These are phyloP conservation scores for Strigamia crassipes DNA, from an alignment of 2,888 invertebrate genomes.

Conservation along the genomic window DNA sequence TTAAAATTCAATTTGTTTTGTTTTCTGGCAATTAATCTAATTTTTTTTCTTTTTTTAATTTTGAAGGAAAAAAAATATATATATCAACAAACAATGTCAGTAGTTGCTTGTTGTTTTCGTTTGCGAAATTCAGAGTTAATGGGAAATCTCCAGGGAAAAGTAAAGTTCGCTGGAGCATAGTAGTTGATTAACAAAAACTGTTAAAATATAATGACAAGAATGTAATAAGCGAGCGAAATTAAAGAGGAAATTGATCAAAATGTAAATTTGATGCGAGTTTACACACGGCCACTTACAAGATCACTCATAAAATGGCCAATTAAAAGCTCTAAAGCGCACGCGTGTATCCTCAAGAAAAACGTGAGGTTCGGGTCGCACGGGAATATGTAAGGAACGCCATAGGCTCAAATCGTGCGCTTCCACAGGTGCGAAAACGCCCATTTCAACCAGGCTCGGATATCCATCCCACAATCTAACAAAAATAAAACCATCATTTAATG, in stretches of 20 bases:
- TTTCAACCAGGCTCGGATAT: not conserved
- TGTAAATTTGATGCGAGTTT: not conserved
- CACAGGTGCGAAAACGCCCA: conserved; percentile 31
- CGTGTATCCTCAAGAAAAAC: conserved; percentile 23
- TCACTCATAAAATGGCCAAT: not conserved
- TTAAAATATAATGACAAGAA: not conserved
- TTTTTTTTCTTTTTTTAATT: not conserved
- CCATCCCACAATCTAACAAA: not conserved
- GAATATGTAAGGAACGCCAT: not conserved
- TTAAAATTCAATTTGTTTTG: no score
- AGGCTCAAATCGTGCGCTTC: not conserved
- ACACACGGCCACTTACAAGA: not conserved
- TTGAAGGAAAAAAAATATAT: not conserved
- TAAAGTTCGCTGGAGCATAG: not conserved
- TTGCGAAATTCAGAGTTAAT: not conserved
- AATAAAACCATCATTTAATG: not conserved
- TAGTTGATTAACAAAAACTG: conserved; percentile 28
- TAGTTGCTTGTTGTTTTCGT: not conserved
- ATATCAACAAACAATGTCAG: not conserved
- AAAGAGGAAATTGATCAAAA: not conserved
- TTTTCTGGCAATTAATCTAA: not conserved
- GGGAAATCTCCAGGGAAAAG: conserved; percentile 34
- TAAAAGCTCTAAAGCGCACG: not conserved
- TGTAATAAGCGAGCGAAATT: not conserved
- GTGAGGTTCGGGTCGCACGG: conserved; percentile 18